Percentiles rank a stretch among this genome's conserved stretches.
Conservation (phyloP, 2,113 vertebrate species). For the Calidris pugnax region DNA sequence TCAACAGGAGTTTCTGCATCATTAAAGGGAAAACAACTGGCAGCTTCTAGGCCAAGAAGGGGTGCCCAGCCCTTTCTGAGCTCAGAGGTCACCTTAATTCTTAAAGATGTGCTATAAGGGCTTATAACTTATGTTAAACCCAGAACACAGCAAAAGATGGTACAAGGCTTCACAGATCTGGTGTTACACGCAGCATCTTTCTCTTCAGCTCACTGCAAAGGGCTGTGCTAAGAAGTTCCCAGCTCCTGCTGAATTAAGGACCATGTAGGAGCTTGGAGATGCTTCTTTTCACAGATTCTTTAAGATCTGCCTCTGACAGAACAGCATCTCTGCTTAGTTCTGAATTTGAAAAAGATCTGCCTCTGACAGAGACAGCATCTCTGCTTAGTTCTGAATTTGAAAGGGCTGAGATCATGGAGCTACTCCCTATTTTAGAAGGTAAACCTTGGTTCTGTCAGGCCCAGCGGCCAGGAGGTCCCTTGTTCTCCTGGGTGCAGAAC, state of each 20-base stretch:
- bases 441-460: not conserved
- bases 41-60: not conserved
- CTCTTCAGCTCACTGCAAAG: not conserved
- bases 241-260: not conserved
- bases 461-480: not conserved
- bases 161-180: not conserved
- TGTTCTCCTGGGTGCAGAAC: not conserved
- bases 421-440: not conserved
- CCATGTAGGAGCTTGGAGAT: not conserved
- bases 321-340: not conserved
- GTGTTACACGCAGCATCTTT: not conserved
- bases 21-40: not conserved
- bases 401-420: not conserved
- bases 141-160: not conserved
- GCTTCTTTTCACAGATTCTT: not conserved
- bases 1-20: not conserved
- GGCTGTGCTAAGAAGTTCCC: not conserved
- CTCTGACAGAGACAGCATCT: not conserved
- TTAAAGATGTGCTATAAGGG: not conserved
- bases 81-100: not conserved
- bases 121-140: not conserved
- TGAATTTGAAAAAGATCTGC: not conserved
- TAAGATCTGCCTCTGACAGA: not conserved
- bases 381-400: not conserved
- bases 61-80: not conserved